Base-by-base conservation (phyloP, 53 echinoderm and acorn worm genomes). In the Zoroaster sp. region DNA sequence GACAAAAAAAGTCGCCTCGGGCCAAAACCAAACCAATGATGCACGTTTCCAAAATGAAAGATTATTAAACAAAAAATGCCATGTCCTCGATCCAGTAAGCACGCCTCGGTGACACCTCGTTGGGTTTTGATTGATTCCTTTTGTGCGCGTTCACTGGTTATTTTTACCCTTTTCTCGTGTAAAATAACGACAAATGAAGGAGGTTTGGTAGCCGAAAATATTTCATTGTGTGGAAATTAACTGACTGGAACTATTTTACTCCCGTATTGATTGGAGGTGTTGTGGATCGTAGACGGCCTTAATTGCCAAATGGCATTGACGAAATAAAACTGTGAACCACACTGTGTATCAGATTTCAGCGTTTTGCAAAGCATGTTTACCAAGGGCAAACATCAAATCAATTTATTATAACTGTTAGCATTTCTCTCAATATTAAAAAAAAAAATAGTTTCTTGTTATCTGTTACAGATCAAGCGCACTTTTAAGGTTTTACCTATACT, bases 81-180 rank as follows among this genome's bases (percentile, higher is more conserved):
- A 46, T 47, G 75, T 45, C 75, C 75, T 40, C n/a, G n/a, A n/a
- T n/a, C 75, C 49, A 44, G 30, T 52, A 11, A 15, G 4, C 52
- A 4, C 33, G 34, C 46, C 49, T 41, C 34, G 47, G 76, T 3
- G 30, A 49, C 45, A 76, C 46, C 30, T 32, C 51, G 9, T 34
- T 59, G 30, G 15, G 17, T 76, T 76, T 47, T 46, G 18, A 30
- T 47, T 9, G 54, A 21, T 5, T 67, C 30, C 17, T 69, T 28
- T 81, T 81, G 81, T 67, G 40, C 28, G 34, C 40, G 32, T 67
- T 81, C 66, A 81, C 66, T 81, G 81, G 81, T 81, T 63, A 44
- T 81, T 67, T 43, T 67, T 81, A 20, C 30, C 34, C 44, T 66
- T 18, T 20, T 40, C 52, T 54, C 65, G 25, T 14, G 67, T 36